phyloP scores from a whole-genome alignment of 2,113 vertebrate genomes.

The Elephas maximus region DNA sequence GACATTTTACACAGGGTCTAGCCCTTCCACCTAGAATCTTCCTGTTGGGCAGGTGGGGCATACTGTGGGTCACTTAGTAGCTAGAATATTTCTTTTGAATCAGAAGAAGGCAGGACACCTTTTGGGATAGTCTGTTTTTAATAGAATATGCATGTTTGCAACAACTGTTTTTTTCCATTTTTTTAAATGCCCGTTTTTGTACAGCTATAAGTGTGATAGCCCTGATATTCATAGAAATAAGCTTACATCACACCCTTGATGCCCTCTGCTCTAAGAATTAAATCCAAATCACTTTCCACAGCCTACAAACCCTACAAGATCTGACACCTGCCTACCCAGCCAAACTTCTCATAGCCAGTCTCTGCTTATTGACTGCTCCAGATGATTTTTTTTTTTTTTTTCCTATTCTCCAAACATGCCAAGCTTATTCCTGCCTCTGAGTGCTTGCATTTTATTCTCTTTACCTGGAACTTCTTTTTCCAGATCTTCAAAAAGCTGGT shows the following conservation, averaged over 20 bases:
- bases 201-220: not conserved
- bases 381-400: not conserved
- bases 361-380: not conserved
- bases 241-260: not conserved
- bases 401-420: not conserved
- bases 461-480: constrained; percentile 38
- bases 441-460: not conserved
- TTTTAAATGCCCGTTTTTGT: not conserved
- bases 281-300: not conserved
- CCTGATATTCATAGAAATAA: not conserved
- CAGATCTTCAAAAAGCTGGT: not conserved
- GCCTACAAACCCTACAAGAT: not conserved
- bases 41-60: too few relatives aligned
- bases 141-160: not conserved
- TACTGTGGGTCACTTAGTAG: not conserved
- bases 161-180: not conserved
- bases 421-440: not conserved
- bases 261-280: not conserved
- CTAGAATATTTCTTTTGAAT: not conserved
- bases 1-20: not conserved
- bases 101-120: not conserved
- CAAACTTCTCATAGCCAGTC: not conserved
- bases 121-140: not conserved
- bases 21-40: not conserved
- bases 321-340: not conserved